Percentiles rank a stretch among this genome's conserved stretches.
phyloP scores from a whole-genome alignment of 2,113 vertebrate species.

The Riparia riparia region DNA sequence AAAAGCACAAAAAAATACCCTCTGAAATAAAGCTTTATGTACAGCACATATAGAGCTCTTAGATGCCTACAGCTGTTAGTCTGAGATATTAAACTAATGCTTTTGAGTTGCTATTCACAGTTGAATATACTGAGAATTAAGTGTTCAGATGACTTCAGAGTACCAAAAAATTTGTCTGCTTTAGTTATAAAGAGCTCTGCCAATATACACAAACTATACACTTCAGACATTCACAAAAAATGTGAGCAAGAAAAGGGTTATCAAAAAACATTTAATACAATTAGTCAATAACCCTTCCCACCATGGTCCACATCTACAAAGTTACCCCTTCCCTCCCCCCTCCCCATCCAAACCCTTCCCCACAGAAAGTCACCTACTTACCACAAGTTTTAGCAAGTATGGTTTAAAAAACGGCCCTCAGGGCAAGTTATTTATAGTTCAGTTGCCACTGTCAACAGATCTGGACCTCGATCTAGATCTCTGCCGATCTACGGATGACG shows the following conservation, averaged over 20 bases:
- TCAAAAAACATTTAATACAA: slow-evolving; percentile 86
- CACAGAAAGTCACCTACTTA: slow-evolving; percentile 81
- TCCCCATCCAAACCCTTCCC: slow-evolving; percentile 61
- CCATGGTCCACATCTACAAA: slow-evolving; percentile 83
- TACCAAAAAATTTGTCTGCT: slow-evolving; percentile 77
- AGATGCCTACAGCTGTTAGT: slow-evolving; percentile 67
- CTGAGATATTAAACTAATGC: slow-evolving; percentile 50
- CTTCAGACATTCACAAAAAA: slow-evolving; percentile 82
- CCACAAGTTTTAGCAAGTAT: slow-evolving; percentile 83
- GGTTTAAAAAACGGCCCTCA: slow-evolving; percentile 74
- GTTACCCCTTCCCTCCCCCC: slow-evolving; percentile 35
- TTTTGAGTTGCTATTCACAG: slow-evolving; percentile 57
- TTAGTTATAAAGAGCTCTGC: slow-evolving; percentile 83
- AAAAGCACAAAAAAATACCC: slow-evolving; percentile 68
- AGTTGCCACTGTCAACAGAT: slow-evolving; percentile 91
- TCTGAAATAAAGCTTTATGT: slow-evolving; percentile 80
- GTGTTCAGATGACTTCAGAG: slow-evolving; percentile 56
- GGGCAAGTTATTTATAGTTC: slow-evolving; percentile 78
- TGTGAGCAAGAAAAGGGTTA: slow-evolving; percentile 81
- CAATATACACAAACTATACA: slow-evolving; percentile 84
- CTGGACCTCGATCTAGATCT: slow-evolving; percentile 85
- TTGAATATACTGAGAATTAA: slow-evolving; percentile 61
- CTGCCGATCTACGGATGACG: slow-evolving; percentile 82
- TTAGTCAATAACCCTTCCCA: slow-evolving; percentile 76
- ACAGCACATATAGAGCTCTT: slow-evolving; percentile 82